Conservation (phyloP, 2,797 vertebrate genomes). For the Macropus fuliginosus region DNA sequence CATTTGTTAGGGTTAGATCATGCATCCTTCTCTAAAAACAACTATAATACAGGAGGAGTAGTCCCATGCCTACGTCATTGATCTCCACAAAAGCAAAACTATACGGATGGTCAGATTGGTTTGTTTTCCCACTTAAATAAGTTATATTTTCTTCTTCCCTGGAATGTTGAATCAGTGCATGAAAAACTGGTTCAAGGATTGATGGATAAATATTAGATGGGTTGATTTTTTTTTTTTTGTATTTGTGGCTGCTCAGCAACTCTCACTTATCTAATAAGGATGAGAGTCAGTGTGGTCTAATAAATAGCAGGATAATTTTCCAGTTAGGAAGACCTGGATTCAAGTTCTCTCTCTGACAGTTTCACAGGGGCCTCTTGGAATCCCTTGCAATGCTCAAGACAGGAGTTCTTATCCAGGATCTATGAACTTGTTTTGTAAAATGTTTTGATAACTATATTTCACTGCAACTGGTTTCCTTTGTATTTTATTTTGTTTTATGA, state of each 20-base stretch:
- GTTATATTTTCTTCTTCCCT: neutral
- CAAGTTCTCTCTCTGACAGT: too few species aligned
- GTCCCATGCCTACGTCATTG: neutral
- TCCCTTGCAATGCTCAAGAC: too few species aligned
- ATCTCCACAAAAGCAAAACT: neutral
- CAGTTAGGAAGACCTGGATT: too few species aligned
- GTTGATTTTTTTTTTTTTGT: too few species aligned
- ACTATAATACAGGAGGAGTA: neutral
- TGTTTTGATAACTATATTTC: neutral
- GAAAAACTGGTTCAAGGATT: neutral
- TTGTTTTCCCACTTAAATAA: neutral
- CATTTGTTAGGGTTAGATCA: neutral
- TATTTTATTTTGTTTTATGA: neutral
- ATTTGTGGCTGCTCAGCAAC: too few species aligned
- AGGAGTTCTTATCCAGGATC: too few species aligned
- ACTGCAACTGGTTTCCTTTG: neutral
- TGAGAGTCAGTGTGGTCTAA: too few species aligned
- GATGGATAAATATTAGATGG: too few species aligned
- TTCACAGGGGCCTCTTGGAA: too few species aligned
- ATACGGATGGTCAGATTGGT: neutral
- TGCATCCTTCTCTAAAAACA: neutral
- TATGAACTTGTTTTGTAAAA: too few species aligned
- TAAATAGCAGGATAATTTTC: too few species aligned
- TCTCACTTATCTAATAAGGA: too few species aligned
- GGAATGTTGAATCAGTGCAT: neutral